Conservation (phyloP, 2,797 vertebrate genomes). For the Trematomus bernacchii region DNA sequence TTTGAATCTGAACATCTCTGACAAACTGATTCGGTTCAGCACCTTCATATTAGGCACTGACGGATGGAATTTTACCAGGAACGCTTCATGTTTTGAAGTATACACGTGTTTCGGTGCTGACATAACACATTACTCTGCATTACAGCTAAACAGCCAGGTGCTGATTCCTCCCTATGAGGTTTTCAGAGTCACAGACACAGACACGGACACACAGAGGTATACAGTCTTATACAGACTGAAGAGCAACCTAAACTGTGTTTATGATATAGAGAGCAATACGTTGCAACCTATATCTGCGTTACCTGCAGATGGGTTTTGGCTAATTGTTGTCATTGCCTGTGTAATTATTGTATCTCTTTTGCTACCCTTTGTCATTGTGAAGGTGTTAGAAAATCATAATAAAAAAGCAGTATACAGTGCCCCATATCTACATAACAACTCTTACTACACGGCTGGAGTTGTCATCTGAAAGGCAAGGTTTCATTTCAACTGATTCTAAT, state of each 20-base stretch:
- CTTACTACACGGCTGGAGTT: neutral
- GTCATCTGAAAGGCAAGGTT: neutral
- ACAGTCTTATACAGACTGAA: slow-evolving; percentile 41
- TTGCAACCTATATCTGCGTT: slow-evolving; percentile 48
- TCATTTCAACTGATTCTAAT: neutral
- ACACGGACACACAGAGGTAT: slow-evolving; percentile 23
- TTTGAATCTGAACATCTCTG: slow-evolving; percentile 30
- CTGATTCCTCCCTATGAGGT: slow-evolving; percentile 68
- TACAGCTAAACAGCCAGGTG: slow-evolving; percentile 41
- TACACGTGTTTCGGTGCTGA: slow-evolving; percentile 63
- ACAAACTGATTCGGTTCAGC: slow-evolving; percentile 43
- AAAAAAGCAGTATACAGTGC: neutral
- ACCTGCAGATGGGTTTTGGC: slow-evolving; percentile 7
- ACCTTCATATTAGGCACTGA: slow-evolving; percentile 47
- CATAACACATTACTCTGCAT: slow-evolving; percentile 49
- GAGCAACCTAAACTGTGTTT: slow-evolving; percentile 63
- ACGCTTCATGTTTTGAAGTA: slow-evolving; percentile 47
- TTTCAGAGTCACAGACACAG: slow-evolving; percentile 42
- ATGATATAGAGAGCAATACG: slow-evolving; percentile 44
- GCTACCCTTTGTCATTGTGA: slow-evolving; percentile 25
- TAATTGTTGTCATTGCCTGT: slow-evolving; percentile 24
- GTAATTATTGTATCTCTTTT: slow-evolving; percentile 36
- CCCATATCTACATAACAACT: neutral
- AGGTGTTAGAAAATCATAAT: slow-evolving; percentile 17
- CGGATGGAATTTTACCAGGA: neutral